Percentiles rank a stretch among this genome's conserved stretches.
Evolutionary conservation across 2,888 invertebrate genomes (phyloP).

Genomic region (Glyphotaelius pellucidus): DNA sequence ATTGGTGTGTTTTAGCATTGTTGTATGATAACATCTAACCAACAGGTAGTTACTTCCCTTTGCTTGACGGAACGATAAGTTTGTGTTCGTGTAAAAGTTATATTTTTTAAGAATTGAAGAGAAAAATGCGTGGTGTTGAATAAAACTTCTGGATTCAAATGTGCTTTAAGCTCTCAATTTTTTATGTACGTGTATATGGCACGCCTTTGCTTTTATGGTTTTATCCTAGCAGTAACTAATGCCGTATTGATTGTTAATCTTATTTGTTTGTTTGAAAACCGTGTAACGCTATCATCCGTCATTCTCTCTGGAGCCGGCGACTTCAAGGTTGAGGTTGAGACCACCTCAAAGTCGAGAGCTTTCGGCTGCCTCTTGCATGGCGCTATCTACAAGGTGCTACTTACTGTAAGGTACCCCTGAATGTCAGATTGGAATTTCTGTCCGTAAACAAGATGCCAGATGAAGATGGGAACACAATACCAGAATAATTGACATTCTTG

Average conservation of each 20-base stretch:
- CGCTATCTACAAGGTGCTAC: background rate
- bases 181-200: background rate
- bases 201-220: background rate
- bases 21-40: too few species aligned
- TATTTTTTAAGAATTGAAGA: too few species aligned
- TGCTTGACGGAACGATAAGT: too few species aligned
- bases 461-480: conserved; percentile 30
- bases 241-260: conserved; percentile 11
- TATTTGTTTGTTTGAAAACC: background rate
- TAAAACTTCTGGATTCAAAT: background rate
- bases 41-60: too few species aligned
- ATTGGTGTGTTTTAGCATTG: too few species aligned
- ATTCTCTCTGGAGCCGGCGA: background rate
- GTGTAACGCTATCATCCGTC: background rate
- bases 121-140: too few species aligned
- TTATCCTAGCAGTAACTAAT: background rate
- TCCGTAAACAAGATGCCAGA: conserved; percentile 23
- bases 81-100: too few species aligned
- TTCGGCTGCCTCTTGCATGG: background rate
- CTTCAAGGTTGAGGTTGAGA: background rate
- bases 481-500: conserved; percentile 36
- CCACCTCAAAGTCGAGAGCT: conserved; percentile 2
- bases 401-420: background rate
- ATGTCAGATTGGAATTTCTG: conserved; percentile 38
- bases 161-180: background rate